Percentiles rank a stretch among this genome's conserved stretches.
Conservation (phyloP, 2,888 invertebrate genomes). For the Hydrotaea cyrtoneurina region DNA sequence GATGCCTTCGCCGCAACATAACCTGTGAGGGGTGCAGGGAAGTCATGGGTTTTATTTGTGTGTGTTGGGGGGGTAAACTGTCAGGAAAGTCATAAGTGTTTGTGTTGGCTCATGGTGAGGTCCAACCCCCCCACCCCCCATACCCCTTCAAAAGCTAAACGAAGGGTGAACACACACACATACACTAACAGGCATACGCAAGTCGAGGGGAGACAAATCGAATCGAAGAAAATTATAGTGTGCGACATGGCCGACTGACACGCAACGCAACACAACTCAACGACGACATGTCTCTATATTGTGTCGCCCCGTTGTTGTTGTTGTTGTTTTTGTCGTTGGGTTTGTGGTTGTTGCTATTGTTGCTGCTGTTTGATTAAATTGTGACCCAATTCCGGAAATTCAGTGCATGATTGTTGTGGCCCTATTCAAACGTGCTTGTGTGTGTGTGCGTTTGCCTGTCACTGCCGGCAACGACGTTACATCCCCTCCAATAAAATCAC, state of each 20-base stretch:
- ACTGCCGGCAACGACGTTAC: constrained; percentile 26
- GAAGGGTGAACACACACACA: not conserved
- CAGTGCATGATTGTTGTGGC: constrained; percentile 33
- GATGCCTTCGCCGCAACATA: too few relatives aligned
- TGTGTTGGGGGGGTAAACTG: not conserved
- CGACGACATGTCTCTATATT: constrained; percentile 7
- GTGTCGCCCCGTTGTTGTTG: not conserved
- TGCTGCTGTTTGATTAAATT: constrained; percentile 47
- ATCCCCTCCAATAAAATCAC: constrained; percentile 27
- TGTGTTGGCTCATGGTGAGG: not conserved
- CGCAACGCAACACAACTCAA: not conserved
- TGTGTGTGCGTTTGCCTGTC: constrained; percentile 15
- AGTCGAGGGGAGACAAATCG: not conserved
- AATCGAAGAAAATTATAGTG: constrained; percentile 6
- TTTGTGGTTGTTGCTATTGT: not conserved
- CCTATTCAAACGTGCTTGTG: not conserved
- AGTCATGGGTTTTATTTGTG: not conserved
- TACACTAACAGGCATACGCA: too few relatives aligned
- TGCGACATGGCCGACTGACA: constrained; percentile 9
- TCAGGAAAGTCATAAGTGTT: not conserved
- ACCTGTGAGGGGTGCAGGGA: not conserved
- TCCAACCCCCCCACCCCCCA: not conserved
- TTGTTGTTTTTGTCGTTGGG: too few relatives aligned
- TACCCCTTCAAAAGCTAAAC: not conserved
- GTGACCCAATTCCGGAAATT: constrained; percentile 58